phyloP scores from a whole-genome alignment of 2,797 vertebrate genomes.

The Pogoniulus pusillus region DNA sequence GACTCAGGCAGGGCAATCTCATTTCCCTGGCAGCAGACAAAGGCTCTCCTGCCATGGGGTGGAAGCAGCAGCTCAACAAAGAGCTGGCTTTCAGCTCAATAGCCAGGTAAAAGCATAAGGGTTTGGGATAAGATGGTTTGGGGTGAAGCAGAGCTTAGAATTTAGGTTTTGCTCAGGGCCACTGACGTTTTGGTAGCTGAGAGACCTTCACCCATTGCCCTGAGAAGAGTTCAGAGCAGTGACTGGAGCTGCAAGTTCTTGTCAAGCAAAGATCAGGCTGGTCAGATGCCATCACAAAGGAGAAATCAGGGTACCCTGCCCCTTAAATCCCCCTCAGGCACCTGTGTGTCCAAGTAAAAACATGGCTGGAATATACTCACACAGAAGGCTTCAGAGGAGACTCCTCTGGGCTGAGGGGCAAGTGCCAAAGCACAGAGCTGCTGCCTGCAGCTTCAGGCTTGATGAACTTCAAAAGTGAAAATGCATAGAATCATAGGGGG shows the following conservation, averaged over 20 bases:
- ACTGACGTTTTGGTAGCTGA: not conserved
- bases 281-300: not conserved
- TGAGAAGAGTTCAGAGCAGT: not conserved
- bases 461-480: too few species aligned
- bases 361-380: not conserved
- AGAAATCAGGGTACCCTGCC: not conserved
- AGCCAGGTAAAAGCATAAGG: not conserved
- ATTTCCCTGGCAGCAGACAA: not conserved
- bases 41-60: accelerated
- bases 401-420: not conserved
- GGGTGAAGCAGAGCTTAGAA: not conserved
- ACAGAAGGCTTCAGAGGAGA: not conserved
- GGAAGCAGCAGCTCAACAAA: not conserved
- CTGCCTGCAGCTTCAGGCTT: not conserved
- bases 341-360: not conserved
- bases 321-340: not conserved
- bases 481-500: too few species aligned
- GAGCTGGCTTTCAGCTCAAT: not conserved
- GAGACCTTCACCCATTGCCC: not conserved
- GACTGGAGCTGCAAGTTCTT: not conserved
- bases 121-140: not conserved
- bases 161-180: not conserved
- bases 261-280: not conserved
- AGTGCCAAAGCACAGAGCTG: not conserved
- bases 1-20: not conserved